Evolutionary conservation across 1,140 invertebrate genomes (phyloP), one percentile per base, ranked within the genome.

Genomic region (Bombus superbus): DNA sequence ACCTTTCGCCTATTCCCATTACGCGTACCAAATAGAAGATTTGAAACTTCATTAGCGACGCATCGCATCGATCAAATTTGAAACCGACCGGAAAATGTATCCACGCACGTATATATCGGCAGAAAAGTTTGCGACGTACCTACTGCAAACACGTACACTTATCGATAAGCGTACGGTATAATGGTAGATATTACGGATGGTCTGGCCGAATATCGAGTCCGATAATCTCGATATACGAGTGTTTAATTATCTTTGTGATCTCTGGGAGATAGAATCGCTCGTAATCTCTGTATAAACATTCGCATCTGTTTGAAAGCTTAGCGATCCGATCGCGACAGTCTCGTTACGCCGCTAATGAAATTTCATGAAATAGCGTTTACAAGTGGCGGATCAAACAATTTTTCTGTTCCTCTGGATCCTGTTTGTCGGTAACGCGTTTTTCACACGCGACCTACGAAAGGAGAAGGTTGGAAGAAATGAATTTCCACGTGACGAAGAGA

Each of bases 21-120:
- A 22, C 18, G 18, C 0, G 47, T 53, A 22, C 0, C 6, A 8
- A 22, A 22, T 8, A 8, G 22, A 53, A 53, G 0, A 8, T 8
- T 22, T 6, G 18, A 22, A 22, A 53, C 18, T 53, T 53, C 47
- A 22, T 53, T 53, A 22, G 47, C 18, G 47, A 18, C 0, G 6
- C 5, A 2, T 53, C 47, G 0, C 18, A 18, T 18, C 1, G 47
- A 53, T 53, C 18, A 53, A 6, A 53, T 53, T 6, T 53, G 47
- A 53, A 53, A 53, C 1, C 18, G 18, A 18, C 18, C 18, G 0
- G 47, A 1, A 22, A n/a, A 62, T 28, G 18, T 32, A 32, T 32
- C 32, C 32, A 32, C 32, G 32, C 32, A 32, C 32, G 1, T 32
- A 32, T 32, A 32, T 32, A 32, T 32, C 32, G 32, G 32, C 18